A percentile compares a stretch with the other conserved stretches of the same genome.
phyloP scores from a whole-genome alignment of 2,797 vertebrate species.

The Urocyon cinereoargenteus region DNA sequence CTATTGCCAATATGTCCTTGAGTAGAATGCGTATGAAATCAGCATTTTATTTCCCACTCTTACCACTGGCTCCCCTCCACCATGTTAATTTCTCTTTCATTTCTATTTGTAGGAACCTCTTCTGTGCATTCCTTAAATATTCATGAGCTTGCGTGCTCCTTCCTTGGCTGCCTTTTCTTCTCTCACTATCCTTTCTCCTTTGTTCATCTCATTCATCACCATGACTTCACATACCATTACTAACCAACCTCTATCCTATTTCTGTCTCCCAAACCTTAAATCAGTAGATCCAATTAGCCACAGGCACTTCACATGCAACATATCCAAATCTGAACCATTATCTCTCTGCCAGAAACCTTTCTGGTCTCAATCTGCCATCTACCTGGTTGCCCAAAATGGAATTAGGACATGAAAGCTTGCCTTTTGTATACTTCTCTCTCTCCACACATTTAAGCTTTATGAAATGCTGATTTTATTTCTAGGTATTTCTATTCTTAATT shows the following conservation, averaged over 20 bases:
- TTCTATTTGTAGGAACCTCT: neutral
- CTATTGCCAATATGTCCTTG: neutral
- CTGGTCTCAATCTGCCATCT: neutral
- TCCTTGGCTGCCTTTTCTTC: neutral
- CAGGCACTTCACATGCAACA: neutral
- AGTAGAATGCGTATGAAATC: neutral
- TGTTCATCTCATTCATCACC: neutral
- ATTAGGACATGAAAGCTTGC: neutral
- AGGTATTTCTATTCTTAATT: neutral
- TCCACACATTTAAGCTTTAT: neutral
- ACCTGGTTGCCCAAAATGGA: neutral
- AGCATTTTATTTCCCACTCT: neutral
- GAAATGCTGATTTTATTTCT: neutral
- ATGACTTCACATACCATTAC: neutral
- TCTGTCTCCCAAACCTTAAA: neutral
- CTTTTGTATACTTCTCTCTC: neutral
- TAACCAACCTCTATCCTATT: neutral
- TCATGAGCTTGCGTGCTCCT: neutral
- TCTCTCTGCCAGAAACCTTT: neutral
- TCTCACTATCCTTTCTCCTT: neutral
- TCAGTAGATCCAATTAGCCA: neutral
- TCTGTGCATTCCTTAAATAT: neutral
- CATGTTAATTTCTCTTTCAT: neutral
- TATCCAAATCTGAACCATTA: neutral
- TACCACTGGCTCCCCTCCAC: neutral